Evolutionary conservation across 1,140 invertebrate species (phyloP), one percentile per base, ranked within the genome.

Genomic region (Listronotus oregonensis): DNA sequence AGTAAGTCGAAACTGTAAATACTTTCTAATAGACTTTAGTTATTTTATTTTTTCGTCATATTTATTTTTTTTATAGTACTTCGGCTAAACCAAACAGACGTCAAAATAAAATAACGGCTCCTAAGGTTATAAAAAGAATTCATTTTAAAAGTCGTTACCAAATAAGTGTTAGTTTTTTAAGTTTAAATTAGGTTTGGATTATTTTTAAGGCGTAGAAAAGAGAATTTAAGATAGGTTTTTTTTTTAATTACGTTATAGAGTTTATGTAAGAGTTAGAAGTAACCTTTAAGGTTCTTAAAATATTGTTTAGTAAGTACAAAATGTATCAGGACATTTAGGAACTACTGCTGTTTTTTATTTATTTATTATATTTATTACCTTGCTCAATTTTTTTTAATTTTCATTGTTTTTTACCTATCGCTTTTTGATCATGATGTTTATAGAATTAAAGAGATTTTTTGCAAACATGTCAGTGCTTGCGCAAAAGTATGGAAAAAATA

Each of bases 131-230:
- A 31, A 15, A 37, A 17, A n/a, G 10, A 14, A 52, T n/a, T 52
- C 12, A 52, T 59, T 51, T 66, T 44, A 47, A 55, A 67, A 57
- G 63, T 67, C 66, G 68, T 70, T 70, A 70, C 68, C 68, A 70
- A 70, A 67, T 70, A 67, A 70, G 68, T 57, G 47, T 52, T 66
- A 66, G 51, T 18, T 57, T 18, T 57, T 18, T 43, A 43, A 32
- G 50, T 9, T 52, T 52, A 42, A 1, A 15, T 37, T 11, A 42
- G 8, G 9, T 17, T 42, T n/a, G 52, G 31, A 21, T 42, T 37
- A 37, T 37, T 15, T 32, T 37, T 40, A 55, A 18, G 31, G 3
- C 11, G 8, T 37, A 37, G 34, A 10, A 10, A 8, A 37, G 34
- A 12, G 2, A 37, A 37, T 12, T 12, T 12, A 27, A 27, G 5